Evolutionary conservation across 2,888 invertebrate genomes (phyloP).

Genomic region (Muscina levida): DNA sequence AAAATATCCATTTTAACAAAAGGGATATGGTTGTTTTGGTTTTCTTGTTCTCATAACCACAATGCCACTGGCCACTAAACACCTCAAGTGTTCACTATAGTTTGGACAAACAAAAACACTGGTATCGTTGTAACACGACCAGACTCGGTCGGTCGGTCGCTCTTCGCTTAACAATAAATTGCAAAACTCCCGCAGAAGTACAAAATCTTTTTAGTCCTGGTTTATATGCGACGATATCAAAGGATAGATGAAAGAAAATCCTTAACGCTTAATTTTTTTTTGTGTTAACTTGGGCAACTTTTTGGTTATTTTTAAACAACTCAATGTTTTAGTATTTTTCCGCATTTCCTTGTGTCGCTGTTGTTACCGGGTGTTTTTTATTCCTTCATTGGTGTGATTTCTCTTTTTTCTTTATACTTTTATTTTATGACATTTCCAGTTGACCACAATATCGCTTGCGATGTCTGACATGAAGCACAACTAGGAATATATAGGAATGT

Average conservation of each 20-base stretch:
- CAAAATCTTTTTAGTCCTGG: background rate
- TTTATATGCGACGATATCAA: too few relatives aligned
- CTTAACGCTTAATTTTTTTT: background rate
- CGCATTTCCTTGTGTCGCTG: conserved; percentile 5
- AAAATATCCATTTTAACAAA: background rate
- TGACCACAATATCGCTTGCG: conserved; percentile 27
- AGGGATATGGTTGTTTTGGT: background rate
- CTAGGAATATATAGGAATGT: too few relatives aligned
- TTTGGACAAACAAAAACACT: background rate
- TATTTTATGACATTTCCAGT: conserved; percentile 44
- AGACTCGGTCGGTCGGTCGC: too few relatives aligned
- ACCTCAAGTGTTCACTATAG: background rate
- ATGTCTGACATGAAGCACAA: too few relatives aligned
- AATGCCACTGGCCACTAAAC: background rate
- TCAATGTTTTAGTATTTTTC: background rate
- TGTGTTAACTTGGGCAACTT: background rate
- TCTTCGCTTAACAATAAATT: background rate
- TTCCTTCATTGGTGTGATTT: conserved; percentile 10
- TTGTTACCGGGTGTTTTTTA: background rate
- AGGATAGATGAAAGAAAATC: background rate
- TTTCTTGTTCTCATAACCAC: background rate
- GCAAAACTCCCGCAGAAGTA: background rate
- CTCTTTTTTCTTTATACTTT: background rate
- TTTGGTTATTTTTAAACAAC: conserved; percentile 8
- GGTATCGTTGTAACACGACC: background rate